Evolutionary conservation across 1,140 invertebrate species (phyloP).

Genomic region (Hormaphis cornu): DNA sequence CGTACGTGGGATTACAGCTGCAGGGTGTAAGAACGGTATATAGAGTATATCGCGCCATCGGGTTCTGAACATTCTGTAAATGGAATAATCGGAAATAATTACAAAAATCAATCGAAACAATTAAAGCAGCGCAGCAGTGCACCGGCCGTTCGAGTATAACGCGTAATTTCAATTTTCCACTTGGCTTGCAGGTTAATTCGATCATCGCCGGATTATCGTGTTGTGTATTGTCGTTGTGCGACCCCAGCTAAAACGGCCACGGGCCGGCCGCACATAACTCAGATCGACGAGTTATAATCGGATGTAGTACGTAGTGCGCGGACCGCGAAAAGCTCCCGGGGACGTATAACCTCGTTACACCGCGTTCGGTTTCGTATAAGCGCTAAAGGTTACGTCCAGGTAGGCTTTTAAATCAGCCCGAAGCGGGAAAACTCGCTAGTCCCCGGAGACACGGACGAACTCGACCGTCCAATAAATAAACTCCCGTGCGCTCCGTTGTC

Average conservation of each 20-base stretch:
- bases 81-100: too few species aligned
- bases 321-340: too few species aligned
- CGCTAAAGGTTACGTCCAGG: neutral
- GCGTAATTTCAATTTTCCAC: conserved; percentile 3
- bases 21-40: too few species aligned
- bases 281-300: conserved; percentile 28
- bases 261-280: neutral
- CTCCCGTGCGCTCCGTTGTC: neutral
- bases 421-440: neutral
- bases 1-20: too few species aligned
- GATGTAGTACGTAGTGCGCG: too few species aligned
- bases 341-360: neutral
- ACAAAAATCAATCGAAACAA: too few species aligned
- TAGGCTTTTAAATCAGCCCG: conserved; percentile 25
- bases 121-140: too few species aligned
- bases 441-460: neutral
- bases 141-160: too few species aligned
- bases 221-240: conserved; percentile 10
- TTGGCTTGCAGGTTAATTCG: conserved; percentile 8
- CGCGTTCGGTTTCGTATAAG: neutral
- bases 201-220: neutral
- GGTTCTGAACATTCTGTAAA: too few species aligned
- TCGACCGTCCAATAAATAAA: conserved; percentile 31
- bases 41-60: too few species aligned
- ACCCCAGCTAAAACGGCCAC: neutral